These are phyloP conservation scores for Drosophila ironensis DNA, from an alignment of 1,140 invertebrate species.

Conservation along the genomic window DNA sequence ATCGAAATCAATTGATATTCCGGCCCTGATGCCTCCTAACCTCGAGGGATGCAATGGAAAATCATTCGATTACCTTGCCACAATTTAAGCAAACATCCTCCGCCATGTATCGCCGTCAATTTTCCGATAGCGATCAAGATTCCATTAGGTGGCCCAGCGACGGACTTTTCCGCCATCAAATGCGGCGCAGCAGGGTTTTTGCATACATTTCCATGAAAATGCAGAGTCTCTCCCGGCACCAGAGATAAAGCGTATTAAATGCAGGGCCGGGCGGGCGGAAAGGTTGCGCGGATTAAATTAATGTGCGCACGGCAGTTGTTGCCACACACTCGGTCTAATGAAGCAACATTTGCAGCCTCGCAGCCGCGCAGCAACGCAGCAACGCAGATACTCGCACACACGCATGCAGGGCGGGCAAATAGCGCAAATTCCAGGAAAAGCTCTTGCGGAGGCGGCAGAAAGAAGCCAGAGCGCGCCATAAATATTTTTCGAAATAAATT, in stretches of 20 bases:
- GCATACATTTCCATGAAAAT: slow-evolving; percentile 37
- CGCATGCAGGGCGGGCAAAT: slow-evolving; percentile 13
- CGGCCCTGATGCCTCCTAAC: too few species aligned
- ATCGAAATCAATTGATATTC: too few species aligned
- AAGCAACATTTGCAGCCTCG: slow-evolving; percentile 40
- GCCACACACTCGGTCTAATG: slow-evolving; percentile 50
- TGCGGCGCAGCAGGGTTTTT: slow-evolving; percentile 20
- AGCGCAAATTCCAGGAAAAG: slow-evolving; percentile 55
- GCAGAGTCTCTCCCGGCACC: slow-evolving; percentile 2
- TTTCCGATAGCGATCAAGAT: slow-evolving; percentile 37
- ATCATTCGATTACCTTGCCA: slow-evolving; percentile 1
- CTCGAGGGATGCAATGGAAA: slow-evolving; percentile 26
- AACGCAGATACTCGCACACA: neutral
- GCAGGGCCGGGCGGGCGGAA: slow-evolving; percentile 17
- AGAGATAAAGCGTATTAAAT: slow-evolving; percentile 39
- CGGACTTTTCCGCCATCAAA: slow-evolving; percentile 31
- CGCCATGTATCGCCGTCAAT: slow-evolving; percentile 43
- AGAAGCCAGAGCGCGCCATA: slow-evolving; percentile 54
- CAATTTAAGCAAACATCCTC: slow-evolving; percentile 22
- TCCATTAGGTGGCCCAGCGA: slow-evolving; percentile 31
- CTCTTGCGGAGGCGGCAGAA: slow-evolving; percentile 27
- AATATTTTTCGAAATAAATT: slow-evolving; percentile 80
- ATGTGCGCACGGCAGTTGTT: slow-evolving; percentile 36
- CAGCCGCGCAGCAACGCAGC: neutral
- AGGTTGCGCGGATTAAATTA: slow-evolving; percentile 40